These are phyloP conservation scores for Penaeus indicus DNA, from an alignment of 1,140 invertebrate genomes.

Conservation along the genomic window DNA sequence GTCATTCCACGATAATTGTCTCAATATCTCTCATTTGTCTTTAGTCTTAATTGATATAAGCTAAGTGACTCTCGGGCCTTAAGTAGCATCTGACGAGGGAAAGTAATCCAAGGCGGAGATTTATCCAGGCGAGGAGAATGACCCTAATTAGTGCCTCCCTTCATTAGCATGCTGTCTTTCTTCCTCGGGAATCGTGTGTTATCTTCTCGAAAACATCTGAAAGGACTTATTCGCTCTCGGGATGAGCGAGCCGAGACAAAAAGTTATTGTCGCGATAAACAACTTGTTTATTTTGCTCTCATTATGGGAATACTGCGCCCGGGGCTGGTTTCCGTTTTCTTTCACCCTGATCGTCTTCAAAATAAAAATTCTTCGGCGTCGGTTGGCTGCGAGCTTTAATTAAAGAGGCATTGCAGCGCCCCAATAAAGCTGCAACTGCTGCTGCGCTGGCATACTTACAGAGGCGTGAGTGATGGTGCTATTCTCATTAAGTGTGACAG, in stretches of 20 bases:
- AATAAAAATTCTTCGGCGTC: no score
- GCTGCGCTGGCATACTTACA: conserved; percentile 45
- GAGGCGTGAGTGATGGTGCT: conserved; percentile 55
- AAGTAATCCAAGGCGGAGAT: no score
- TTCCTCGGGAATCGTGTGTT: conserved; percentile 24
- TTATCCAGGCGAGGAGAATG: no score
- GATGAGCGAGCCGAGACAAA: conserved; percentile 33
- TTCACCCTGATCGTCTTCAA: neutral
- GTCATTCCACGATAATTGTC: no score
- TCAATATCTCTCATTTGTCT: no score
- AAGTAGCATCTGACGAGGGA: no score
- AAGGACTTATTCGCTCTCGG: conserved; percentile 23
- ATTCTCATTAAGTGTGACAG: conserved; percentile 57
- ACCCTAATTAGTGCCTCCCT: no score
- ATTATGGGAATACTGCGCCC: neutral
- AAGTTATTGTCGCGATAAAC: conserved; percentile 49
- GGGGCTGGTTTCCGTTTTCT: neutral
- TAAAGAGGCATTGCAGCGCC: conserved; percentile 33
- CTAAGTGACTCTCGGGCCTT: no score
- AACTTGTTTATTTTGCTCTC: conserved; percentile 32
- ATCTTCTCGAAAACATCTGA: conserved; percentile 55
- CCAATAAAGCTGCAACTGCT: conserved; percentile 44
- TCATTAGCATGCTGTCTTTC: no score
- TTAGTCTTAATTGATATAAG: no score
- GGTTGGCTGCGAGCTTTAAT: conserved; percentile 27